Conservation (phyloP, 2,797 vertebrate genomes). For the Sciurus carolinensis region DNA sequence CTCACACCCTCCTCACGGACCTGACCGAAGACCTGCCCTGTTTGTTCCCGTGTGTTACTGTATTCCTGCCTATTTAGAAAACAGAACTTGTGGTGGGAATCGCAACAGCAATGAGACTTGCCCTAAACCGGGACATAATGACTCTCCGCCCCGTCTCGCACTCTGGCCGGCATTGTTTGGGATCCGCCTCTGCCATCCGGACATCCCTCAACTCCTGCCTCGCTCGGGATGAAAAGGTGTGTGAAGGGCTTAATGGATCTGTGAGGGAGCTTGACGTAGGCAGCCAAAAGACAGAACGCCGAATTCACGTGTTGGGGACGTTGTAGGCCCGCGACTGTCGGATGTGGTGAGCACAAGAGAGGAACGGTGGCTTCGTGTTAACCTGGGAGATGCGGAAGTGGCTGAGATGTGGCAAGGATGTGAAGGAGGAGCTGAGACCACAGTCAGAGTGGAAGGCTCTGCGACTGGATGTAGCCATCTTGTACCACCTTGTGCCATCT, state of each 20-base stretch:
- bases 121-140: too few relatives aligned
- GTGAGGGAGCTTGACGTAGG: background rate
- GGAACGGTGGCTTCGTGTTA: background rate
- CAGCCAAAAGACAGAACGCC: background rate
- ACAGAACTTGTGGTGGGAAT: too few relatives aligned
- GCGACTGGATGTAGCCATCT: background rate
- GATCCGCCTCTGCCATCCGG: too few relatives aligned
- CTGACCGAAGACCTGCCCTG: too few relatives aligned
- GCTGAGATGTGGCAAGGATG: background rate
- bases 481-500: too few relatives aligned
- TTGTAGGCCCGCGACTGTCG: background rate
- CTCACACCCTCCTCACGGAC: too few relatives aligned
- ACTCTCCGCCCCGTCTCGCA: too few relatives aligned
- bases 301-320: background rate
- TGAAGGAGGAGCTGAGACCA: background rate
- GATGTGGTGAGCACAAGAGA: background rate
- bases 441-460: background rate
- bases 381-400: background rate
- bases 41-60: too few relatives aligned
- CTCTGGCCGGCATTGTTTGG: too few relatives aligned
- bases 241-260: background rate
- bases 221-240: background rate
- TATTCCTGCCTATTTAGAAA: too few relatives aligned
- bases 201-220: too few relatives aligned
- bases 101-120: too few relatives aligned